Evolutionary conservation across 2,113 vertebrate genomes (phyloP), one percentile per base, ranked within the genome.

Genomic region (Sminthopsis crassicaudata): DNA sequence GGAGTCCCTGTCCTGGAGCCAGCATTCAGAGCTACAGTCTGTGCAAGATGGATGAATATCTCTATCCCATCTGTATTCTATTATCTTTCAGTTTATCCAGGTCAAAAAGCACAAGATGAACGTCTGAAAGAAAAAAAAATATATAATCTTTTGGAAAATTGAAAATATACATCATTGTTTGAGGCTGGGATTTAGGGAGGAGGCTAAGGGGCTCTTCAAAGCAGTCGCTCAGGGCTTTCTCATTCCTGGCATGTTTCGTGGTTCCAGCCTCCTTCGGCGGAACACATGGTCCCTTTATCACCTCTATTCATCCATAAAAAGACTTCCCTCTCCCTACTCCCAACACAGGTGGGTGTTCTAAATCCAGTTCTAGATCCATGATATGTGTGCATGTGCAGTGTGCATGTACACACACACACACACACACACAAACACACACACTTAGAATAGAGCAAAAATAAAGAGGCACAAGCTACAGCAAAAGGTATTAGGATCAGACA

Each of bases 31-130:
- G 46, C 52, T 3, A 0, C 91, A 23, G 30, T 52, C 93, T 42
- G 60, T 36, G 90, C 11, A 52, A 98, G 97, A 97, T 93, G 92
- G 98, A 97, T 96, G 95, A 26, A 91, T 96, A 95, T 92, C 95
- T 94, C 90, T 76, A 96, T 97, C 95, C 97, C 96, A 97, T 97
- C 97, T 96, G 97, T 97, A 52, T 97, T 98, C 98, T 97, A 98
- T 98, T 97, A 97, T 94, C 97, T 98, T 95, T 91, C 96, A 57
- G 93, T 98, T 97, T 96, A 97, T 97, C 93, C 97, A 92, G 97
- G 98, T 98, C 98, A 98, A 98, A 98, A 98, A 97, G 96, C 97
- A 96, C 92, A 95, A 98, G 97, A 95, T 97, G 97, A 97, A 97
- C 51, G 53, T 97, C 96, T 97, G 95, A 57, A 96, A 94, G 96